These are phyloP conservation scores for Tetrao urogallus DNA, from an alignment of 2,113 vertebrate species.

Conservation along the genomic window DNA sequence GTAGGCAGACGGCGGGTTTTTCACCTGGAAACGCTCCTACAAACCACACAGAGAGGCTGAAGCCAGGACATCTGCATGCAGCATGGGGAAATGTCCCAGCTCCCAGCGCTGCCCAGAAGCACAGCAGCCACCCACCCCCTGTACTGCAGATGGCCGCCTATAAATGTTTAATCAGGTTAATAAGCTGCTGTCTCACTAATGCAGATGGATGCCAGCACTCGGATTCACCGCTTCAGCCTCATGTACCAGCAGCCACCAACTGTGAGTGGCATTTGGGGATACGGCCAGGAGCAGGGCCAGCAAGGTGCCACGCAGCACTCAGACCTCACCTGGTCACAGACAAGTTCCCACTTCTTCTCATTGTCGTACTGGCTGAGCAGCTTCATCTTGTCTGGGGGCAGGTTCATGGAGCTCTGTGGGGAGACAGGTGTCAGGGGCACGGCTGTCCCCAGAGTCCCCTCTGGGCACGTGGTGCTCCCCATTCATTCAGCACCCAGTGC, in stretches of 20 bases:
- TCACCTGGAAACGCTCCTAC: constrained; percentile 94
- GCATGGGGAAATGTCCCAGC: fast-evolving
- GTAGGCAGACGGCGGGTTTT: constrained; percentile 90
- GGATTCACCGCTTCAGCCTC: neutral
- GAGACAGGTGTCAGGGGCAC: neutral
- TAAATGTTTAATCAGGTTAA: neutral
- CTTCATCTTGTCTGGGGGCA: constrained; percentile 93
- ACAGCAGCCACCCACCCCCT: neutral
- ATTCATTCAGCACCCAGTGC: neutral
- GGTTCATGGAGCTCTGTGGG: constrained; percentile 92
- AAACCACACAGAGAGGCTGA: neutral
- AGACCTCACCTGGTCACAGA: constrained; percentile 90
- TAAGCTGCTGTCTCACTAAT: neutral
- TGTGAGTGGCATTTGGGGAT: neutral
- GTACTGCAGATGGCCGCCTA: fast-evolving
- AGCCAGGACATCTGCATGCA: fast-evolving
- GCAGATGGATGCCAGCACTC: neutral
- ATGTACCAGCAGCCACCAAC: fast-evolving
- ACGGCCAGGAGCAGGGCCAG: fast-evolving
- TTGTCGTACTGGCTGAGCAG: constrained; percentile 93
- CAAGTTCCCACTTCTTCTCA: constrained; percentile 97
- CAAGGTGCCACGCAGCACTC: fast-evolving
- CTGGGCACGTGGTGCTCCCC: fast-evolving
- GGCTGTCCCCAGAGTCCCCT: neutral
- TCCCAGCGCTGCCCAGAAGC: neutral